phyloP scores from a whole-genome alignment of 2,113 vertebrate genomes.

The Bos indicus region DNA sequence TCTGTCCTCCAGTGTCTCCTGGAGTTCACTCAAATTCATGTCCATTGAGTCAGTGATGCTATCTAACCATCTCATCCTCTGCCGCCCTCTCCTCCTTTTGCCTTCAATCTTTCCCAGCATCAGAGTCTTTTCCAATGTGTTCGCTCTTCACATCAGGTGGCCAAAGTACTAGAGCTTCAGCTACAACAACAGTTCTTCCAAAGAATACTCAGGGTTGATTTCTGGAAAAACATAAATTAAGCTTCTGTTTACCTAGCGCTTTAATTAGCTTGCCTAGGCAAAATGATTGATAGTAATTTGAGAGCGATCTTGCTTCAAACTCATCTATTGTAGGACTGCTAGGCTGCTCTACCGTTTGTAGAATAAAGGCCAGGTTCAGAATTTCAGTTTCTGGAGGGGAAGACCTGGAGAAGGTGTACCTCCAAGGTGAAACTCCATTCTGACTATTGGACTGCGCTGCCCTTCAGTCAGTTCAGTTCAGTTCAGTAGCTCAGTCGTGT shows the following conservation, averaged over 20 bases:
- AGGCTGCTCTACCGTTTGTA: not conserved
- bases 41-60: not conserved
- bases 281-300: not conserved
- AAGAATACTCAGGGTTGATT: not conserved
- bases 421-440: not conserved
- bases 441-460: no score
- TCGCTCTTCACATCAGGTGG: not conserved
- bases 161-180: not conserved
- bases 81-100: not conserved
- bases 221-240: not conserved
- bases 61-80: not conserved
- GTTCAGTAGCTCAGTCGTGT: not conserved
- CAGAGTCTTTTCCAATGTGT: not conserved
- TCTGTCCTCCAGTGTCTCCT: not conserved
- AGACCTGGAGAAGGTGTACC: not conserved
- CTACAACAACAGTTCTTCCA: not conserved
- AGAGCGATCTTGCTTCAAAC: not conserved
- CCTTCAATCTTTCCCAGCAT: not conserved
- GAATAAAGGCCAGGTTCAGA: no score
- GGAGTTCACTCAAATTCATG: not conserved
- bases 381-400: not conserved
- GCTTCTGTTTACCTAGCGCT: conserved; percentile 14
- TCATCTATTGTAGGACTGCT: not conserved
- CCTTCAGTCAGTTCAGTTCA: not conserved
- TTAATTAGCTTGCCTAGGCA: not conserved